Evolutionary conservation across 1,140 invertebrate species (phyloP).

Genomic region (Euglossa dilemma): DNA sequence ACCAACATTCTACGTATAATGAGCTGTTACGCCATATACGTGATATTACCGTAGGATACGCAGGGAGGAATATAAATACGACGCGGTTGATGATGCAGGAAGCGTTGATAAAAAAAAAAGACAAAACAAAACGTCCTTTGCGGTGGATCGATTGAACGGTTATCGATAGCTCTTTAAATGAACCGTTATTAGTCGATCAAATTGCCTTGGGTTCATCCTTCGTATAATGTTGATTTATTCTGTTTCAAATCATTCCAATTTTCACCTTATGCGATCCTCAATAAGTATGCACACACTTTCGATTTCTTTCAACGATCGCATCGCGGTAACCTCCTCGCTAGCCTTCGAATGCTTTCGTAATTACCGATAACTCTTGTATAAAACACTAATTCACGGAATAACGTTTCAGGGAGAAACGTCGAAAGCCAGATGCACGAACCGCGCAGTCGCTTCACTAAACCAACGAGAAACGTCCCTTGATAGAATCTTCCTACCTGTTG

Average conservation of each 20-base stretch:
- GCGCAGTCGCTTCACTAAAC: too few relatives aligned
- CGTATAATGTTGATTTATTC: not conserved
- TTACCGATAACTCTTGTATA: not conserved
- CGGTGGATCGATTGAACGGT: not conserved
- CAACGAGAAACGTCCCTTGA: not conserved
- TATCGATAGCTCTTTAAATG: not conserved
- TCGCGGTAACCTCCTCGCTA: not conserved
- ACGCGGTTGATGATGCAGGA: slow-evolving; percentile 20
- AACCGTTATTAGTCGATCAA: not conserved
- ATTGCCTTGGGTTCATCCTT: not conserved
- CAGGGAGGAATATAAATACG: slow-evolving; percentile 17
- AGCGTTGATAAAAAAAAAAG: not conserved
- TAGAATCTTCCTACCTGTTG: slow-evolving; percentile 24
- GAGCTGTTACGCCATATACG: slow-evolving; percentile 44
- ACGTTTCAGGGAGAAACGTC: not conserved
- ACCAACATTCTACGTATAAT: slow-evolving; percentile 53
- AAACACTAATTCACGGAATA: not conserved
- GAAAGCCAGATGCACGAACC: not conserved
- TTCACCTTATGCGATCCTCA: not conserved
- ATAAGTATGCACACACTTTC: not conserved
- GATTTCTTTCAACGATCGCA: not conserved
- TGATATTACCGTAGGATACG: slow-evolving; percentile 22
- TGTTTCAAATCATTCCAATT: not conserved
- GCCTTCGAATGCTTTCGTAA: not conserved
- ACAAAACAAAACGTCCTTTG: slow-evolving; percentile 6